Evolutionary conservation across 2,888 invertebrate genomes (phyloP).

Genomic region (Oscheius sp.): DNA sequence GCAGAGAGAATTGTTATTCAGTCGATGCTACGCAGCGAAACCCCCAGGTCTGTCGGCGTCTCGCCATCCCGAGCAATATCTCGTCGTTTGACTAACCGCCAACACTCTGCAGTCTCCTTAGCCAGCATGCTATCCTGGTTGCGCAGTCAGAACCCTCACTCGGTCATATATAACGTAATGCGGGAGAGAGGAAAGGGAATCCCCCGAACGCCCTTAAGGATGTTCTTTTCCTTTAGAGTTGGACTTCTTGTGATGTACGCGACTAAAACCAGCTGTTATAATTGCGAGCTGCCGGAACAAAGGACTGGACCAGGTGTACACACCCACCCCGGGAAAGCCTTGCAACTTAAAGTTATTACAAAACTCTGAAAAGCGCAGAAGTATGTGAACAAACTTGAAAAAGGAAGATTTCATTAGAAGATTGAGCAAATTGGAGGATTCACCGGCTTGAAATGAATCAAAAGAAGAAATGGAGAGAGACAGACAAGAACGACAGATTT

Average conservation of each 20-base stretch:
- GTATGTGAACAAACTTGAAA: no score
- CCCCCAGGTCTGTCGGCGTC: constrained; percentile 9
- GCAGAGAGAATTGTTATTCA: constrained; percentile 42
- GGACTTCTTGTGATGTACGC: neutral
- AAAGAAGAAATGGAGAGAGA: no score
- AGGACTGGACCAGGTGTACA: no score
- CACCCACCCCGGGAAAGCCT: no score
- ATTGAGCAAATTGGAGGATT: no score
- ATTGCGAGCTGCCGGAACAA: no score
- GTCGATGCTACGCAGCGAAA: constrained; percentile 45
- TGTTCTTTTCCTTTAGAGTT: neutral
- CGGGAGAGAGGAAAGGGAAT: constrained; percentile 31
- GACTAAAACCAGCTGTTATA: no score
- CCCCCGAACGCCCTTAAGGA: constrained; percentile 20
- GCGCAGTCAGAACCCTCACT: constrained; percentile 15
- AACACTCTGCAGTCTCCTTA: constrained; percentile 27
- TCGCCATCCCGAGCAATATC: constrained; percentile 17
- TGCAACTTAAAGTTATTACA: no score
- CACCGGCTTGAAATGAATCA: no score
- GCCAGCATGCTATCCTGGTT: constrained; percentile 22
- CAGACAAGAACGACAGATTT: no score
- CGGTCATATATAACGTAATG: constrained; percentile 41
- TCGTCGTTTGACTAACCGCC: constrained; percentile 23
- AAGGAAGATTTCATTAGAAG: no score
- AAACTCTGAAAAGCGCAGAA: no score